Percentiles rank a stretch among this genome's conserved stretches.
phyloP scores from a whole-genome alignment of 92 coral and sea anemone species.

The Siderastrea siderea region DNA sequence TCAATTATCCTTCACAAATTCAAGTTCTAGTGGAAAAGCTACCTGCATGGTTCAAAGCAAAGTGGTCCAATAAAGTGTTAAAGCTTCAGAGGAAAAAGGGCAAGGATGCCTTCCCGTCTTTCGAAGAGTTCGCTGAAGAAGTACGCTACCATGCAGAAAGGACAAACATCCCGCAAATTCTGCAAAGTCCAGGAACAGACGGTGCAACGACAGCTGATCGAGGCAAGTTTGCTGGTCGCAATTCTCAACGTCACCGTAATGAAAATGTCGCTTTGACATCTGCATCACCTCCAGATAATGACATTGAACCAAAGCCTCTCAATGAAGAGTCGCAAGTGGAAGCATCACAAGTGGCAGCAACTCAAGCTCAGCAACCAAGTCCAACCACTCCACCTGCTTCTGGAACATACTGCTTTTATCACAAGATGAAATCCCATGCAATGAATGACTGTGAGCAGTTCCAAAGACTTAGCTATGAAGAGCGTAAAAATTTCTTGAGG shows the following conservation, averaged over 20 bases:
- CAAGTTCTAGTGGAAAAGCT: conserved; percentile 54
- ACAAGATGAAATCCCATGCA: not conserved
- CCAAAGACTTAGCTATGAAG: not conserved
- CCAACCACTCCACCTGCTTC: no score
- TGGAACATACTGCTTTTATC: no score
- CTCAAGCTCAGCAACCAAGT: no score
- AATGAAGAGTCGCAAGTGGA: not conserved
- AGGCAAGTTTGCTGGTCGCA: not conserved
- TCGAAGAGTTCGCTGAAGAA: conserved; percentile 48
- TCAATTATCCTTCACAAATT: conserved; percentile 70
- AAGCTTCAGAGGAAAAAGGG: conserved; percentile 61
- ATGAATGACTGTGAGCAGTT: conserved; percentile 11
- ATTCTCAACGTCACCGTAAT: not conserved
- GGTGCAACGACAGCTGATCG: not conserved
- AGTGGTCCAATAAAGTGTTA: conserved; percentile 74
- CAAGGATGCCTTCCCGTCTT: conserved; percentile 57
- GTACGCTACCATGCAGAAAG: conserved; percentile 66
- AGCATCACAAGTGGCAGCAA: no score
- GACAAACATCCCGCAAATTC: conserved; percentile 70
- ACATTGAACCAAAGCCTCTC: not conserved
- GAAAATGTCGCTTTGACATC: not conserved
- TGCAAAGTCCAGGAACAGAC: not conserved
- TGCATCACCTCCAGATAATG: conserved; percentile 1
- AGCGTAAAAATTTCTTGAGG: no score
- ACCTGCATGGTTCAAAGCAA: conserved; percentile 65